Evolutionary conservation across 2,888 invertebrate genomes (phyloP), one percentile per base, ranked within the genome.

Genomic region (Arrhopalites spinosus): DNA sequence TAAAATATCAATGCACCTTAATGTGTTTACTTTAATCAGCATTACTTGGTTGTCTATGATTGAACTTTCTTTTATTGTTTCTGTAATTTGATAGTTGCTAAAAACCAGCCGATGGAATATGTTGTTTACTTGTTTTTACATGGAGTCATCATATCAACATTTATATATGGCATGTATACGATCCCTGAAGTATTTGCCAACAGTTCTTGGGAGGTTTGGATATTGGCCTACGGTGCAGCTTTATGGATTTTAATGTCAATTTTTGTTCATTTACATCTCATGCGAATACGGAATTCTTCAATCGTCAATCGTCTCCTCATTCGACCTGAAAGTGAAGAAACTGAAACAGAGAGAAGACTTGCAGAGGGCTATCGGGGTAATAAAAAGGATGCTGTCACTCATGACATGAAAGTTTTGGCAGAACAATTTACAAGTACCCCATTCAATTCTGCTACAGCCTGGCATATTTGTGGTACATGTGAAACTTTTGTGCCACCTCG

Each of bases 401-500:
- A 66, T 53, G 43, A 27, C 25, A 0, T 25, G 13, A 30, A 61
- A 50, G 67, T 53, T 61, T 17, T 59, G 23, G 17, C 78, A 75
- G 11, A 82, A 59, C 81, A 81, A 27, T 81, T 81, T 25, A 78
- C 75, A 43, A 61, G 74, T 1, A 69, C 45, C 2, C 81, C 81
- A 0, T 82, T 79, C 68, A 79, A 81, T 3, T 78, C 79, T 11
- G 69, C 70, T 3, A 74, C 74, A 11, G 78, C 78, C 45, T 82
- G 81, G 81, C 82, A 82, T 47, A 80, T 82, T 47, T 82, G 82
- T 73, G 81, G 74, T 15, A 25, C 56, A 1, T 82, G 82, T 63
- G 82, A 82, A 78, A 43, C 66, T n/a, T 82, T 79, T 47, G 82
- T 82, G 5, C 82, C 82, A 23, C 81, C 81, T 3, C 59, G 81